Conservation (phyloP, 2,797 vertebrate species). For the Iguana delicatissima region DNA sequence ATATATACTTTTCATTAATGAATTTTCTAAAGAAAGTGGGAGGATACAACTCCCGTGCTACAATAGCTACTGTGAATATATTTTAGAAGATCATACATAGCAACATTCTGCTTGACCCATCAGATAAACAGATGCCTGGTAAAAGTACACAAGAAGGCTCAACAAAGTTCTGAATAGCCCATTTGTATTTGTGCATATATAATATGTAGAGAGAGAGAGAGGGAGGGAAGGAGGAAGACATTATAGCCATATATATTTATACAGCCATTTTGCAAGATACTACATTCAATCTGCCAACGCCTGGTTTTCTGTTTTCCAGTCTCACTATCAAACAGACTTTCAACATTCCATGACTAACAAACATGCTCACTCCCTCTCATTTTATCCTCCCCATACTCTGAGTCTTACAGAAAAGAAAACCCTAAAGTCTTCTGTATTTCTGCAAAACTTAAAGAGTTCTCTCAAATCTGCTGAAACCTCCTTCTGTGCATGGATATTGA, state of each 20-base stretch:
- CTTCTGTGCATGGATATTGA: not conserved
- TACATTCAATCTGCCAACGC: not conserved
- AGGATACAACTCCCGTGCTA: no score
- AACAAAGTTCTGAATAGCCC: not conserved
- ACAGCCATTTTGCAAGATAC: not conserved
- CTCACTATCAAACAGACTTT: not conserved
- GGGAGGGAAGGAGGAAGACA: no score
- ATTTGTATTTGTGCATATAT: not conserved
- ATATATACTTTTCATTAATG: not conserved
- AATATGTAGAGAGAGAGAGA: no score
- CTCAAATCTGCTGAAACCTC: not conserved
- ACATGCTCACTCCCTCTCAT: not conserved
- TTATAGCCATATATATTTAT: no score
- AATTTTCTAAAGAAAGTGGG: not conserved
- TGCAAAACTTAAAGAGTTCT: not conserved
- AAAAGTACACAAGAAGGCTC: no score
- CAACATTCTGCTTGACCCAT: not conserved
- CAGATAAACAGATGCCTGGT: not conserved
- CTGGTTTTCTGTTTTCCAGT: no score
- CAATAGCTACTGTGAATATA: not conserved
- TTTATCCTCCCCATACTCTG: not conserved
- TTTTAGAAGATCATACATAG: not conserved
- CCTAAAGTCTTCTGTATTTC: not conserved
- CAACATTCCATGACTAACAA: not conserved
- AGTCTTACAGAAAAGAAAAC: not conserved